phyloP scores from a whole-genome alignment of 2,888 invertebrate species.

The Raillietiella orientalis region DNA sequence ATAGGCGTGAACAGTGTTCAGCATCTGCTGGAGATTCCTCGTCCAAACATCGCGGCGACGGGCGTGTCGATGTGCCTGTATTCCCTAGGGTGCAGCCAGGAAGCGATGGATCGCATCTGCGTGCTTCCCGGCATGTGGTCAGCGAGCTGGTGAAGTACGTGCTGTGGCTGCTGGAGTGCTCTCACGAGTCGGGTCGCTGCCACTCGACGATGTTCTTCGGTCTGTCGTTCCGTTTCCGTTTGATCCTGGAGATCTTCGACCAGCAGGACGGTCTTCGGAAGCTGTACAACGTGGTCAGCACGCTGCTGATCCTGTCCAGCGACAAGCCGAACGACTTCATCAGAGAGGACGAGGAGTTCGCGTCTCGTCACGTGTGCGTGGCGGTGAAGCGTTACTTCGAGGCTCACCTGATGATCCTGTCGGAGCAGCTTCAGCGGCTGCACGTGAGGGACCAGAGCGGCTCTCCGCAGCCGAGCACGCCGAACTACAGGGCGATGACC shows the following conservation, averaged over 20 bases:
- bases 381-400: conserved; percentile 66
- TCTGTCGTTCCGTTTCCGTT: conserved; percentile 64
- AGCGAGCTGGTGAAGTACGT: conserved; percentile 45
- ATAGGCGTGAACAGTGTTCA: conserved; percentile 56
- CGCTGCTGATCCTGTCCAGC: conserved; percentile 47
- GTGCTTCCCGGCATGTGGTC: conserved; percentile 37
- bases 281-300: conserved; percentile 72
- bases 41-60: conserved; percentile 79
- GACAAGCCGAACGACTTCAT: conserved; percentile 22
- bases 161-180: conserved; percentile 77
- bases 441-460: too few relatives aligned
- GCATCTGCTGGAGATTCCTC: conserved; percentile 46
- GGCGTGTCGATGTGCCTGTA: conserved; percentile 87
- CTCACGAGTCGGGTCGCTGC: conserved; percentile 87
- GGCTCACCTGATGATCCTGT: conserved; percentile 48
- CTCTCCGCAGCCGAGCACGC: too few relatives aligned
- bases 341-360: conserved; percentile 62
- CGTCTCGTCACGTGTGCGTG: conserved; percentile 59
- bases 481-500: too few relatives aligned
- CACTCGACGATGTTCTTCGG: conserved; percentile 97
- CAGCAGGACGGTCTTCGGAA: conserved; percentile 70
- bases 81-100: conserved; percentile 84
- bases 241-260: conserved; percentile 81
- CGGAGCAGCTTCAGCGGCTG: conserved; percentile 44
- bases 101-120: conserved; percentile 88